A percentile compares a stretch with the other conserved stretches of the same genome.
phyloP scores from a whole-genome alignment of 1,140 invertebrate genomes.

The Habropoda laboriosa region DNA sequence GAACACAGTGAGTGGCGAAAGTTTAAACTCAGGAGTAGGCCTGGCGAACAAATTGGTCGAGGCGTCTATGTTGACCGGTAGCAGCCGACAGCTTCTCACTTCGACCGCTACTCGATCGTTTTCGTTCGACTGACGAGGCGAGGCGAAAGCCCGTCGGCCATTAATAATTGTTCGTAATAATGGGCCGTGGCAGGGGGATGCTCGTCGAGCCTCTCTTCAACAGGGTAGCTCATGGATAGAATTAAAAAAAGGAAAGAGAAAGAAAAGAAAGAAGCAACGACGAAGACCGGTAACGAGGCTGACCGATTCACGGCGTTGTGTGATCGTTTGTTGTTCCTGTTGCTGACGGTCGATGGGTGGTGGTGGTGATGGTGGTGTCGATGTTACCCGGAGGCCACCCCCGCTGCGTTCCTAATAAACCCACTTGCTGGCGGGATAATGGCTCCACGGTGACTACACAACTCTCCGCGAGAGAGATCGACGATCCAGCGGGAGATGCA shows the following conservation, averaged over 20 bases:
- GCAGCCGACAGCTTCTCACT: constrained; percentile 66
- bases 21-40: constrained; percentile 25
- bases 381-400: constrained; percentile 74
- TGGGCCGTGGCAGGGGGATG: constrained; percentile 35
- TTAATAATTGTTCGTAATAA: constrained; percentile 74
- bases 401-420: constrained; percentile 81
- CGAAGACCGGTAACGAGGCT: constrained; percentile 69
- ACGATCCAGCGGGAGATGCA: constrained; percentile 1
- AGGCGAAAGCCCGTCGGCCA: constrained; percentile 70
- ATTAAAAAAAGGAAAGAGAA: too few relatives aligned
- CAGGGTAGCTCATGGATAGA: constrained; percentile 40
- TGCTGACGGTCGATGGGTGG: constrained; percentile 7
- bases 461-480: constrained; percentile 51
- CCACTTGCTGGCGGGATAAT: constrained; percentile 79
- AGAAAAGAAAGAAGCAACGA: constrained; percentile 50
- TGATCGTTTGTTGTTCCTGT: constrained; percentile 31
- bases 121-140: constrained; percentile 62
- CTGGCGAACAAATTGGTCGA: constrained; percentile 57
- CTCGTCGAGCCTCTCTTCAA: constrained; percentile 12
- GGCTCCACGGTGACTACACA: constrained; percentile 78
- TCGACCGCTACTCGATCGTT: constrained; percentile 60
- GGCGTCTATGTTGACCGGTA: constrained; percentile 66
- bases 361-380: constrained; percentile 65
- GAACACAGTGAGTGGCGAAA: constrained; percentile 27
- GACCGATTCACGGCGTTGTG: constrained; percentile 69